Base-by-base conservation (phyloP, 2,797 vertebrate species). In the Iguana delicatissima region DNA sequence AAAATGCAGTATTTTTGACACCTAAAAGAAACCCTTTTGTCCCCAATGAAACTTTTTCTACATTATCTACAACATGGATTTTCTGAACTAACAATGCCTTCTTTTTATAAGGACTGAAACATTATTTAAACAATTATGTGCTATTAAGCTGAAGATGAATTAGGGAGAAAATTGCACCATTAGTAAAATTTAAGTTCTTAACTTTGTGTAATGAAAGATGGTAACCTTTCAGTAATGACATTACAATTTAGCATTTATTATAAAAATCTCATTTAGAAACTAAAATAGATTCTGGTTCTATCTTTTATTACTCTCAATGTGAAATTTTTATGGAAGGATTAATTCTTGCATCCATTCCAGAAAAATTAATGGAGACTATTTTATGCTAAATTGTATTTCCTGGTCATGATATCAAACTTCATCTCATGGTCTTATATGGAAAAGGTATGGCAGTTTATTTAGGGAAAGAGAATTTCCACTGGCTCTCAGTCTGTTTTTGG, bases 161-260 rank as follows among this genome's bases (percentile, higher is more conserved):
- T 96, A 95, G 84, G 50, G 90, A 95, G 94, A 96, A 97, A 96
- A 97, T 96, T 96, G 89, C 90, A 94, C 92, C 93, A 96, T 97
- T 97, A 97, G 95, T 95, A 95, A 95, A 96, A 96, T 94, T 94
- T 96, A 96, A 95, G 90, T 95, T 96, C 92, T 96, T 95, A 95
- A 93, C 90, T 95, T 95, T 83, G 26, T 89, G 67, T 95, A 95
- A 93, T 94, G 96, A 97, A 95, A 95, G 93, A 94, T 92, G 76
- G 85, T 92, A 96, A 96, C 88, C 86, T 96, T 97, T 96, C 92
- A 95, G 87, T 92, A 92, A 93, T 95, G 87, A 87, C 90, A 94
- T 91, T 97, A 94, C 90, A 96, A 95, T 96, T 96, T 95, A 95
- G 83, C 93, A 93, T 95, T 95, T 94, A 90, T 96, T 94, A 95